Evolutionary conservation across 2,797 vertebrate genomes (phyloP), one percentile per base, ranked within the genome.

Genomic region (Xenentodon cancila): DNA sequence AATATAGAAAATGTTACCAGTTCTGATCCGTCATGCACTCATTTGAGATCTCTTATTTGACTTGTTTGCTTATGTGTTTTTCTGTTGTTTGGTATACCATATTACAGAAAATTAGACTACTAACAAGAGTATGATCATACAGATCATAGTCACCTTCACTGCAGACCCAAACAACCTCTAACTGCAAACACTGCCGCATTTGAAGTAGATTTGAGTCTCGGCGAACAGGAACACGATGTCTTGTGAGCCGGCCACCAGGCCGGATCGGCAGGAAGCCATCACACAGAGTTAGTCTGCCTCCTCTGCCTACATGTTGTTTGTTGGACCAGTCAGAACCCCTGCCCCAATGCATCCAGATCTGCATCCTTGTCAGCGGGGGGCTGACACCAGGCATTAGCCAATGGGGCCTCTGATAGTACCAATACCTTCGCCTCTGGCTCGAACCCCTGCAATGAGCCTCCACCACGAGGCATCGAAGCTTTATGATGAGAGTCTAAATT

Each of bases 181-280:
- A 65, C 50, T 75, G 32, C 27, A 61, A 73, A 75, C 46, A 68
- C 49, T 19, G 56, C 54, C 43, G 70, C 73, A 50, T 75, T 53
- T 30, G 67, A 59, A 54, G 56, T 30, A 61, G 65, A 58, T 63
- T 68, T 7, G 9, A 53, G 68, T 67, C 68, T 74, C 55, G 61
- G 56, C 74, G 79, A 81, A 85, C 72, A 73, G 25, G 40, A 82
- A 76, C 71, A 71, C 72, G 61, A 53, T 64, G 71, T 81, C 77
- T 79, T 60, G 57, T 70, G 71, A 58, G 77, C 68, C 69, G 84
- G 82, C 79, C 69, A 85, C 82, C 71, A 74, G 79, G 69, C 77
- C 74, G 49, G 57, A 91, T 25, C 90, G 44, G 83, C 88, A 85
- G 90, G 93, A 92, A 59, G 94, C 93, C 91, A 90, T 94, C 94